Evolutionary conservation across 1,140 invertebrate species (phyloP), one percentile per base, ranked within the genome.

Genomic region (Ooceraea biroi): DNA sequence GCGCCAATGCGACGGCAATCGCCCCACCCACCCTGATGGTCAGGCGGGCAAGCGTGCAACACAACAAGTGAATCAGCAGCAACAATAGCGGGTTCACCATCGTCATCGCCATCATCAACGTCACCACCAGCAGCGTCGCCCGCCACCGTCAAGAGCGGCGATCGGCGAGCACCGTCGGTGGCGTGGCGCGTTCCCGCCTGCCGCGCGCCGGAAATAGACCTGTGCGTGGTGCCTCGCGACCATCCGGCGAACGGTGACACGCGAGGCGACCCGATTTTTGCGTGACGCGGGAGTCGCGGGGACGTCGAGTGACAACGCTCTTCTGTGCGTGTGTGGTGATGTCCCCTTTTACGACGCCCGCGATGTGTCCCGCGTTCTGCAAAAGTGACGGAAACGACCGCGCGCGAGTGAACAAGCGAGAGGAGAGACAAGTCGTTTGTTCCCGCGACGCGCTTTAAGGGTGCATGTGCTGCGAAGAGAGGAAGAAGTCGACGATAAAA

Each of bases 1-100:
- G 92, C 91, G 91, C 90, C 91, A 93, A 91, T 92, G 91, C 86
- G 92, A 91, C 87, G 90, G 86, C 82, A 90, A 91, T 89, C 90
- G 91, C 82, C 68, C 90, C 89, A 87, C 82, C 89, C 73, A 89
- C 71, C 72, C 89, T 87, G 90, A 85, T 87, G 87, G 88, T 77
- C 91, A 91, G 88, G 73, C 86, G 88, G 87, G 87, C 87, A 91
- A 92, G 84, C 91, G 90, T 90, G 89, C 91, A 87, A 86, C 90
- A 89, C 87, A 91, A 86, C 90, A 91, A 92, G 84, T 92, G 85
- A 92, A 87, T 84, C 85, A 76, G 63, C 74, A 83, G 22, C 84
- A 84, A 63, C 66, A 82, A 83, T 72, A 82, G 63, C 82, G 57
- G 65, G 52, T 52, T 76, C 65, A 76, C 55, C 83, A 90, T 80